A percentile compares a stretch with the other conserved stretches of the same genome.
These are phyloP conservation scores for Neocrepidodera transversa DNA, from an alignment of 2,888 invertebrate genomes.

Conservation along the genomic window DNA sequence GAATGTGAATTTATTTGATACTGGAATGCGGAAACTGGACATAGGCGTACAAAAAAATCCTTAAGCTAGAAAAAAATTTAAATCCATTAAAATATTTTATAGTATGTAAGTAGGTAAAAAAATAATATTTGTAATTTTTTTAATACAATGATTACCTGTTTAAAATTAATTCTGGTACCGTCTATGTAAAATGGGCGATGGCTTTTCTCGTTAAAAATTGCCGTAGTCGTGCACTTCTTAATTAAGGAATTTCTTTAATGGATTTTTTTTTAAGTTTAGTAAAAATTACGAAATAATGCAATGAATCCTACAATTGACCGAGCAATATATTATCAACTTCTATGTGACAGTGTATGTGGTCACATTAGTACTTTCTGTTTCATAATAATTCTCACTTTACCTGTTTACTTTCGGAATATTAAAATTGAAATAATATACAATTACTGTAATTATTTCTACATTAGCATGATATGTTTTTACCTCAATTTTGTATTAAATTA, in stretches of 20 bases:
- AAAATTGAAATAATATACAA: conserved; percentile 1
- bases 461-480: background rate
- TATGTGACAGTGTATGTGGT: no score
- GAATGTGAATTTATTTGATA: conserved; percentile 27
- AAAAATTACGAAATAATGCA: background rate
- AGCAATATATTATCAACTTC: no score
- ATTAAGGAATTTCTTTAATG: background rate
- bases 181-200: background rate
- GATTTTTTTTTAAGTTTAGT: background rate
- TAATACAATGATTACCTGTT: no score
- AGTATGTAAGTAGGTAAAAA: no score
- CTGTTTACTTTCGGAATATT: conserved; percentile 14
- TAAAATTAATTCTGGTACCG: no score
- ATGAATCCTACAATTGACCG: no score
- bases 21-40: conserved; percentile 7
- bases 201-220: background rate
- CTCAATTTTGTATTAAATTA: background rate
- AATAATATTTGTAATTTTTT: no score
- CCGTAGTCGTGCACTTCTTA: background rate
- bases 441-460: conserved; percentile 2
- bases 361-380: conserved; percentile 5
- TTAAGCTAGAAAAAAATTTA: no score
- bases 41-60: background rate
- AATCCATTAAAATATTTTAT: no score
- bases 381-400: conserved; percentile 15